Conservation (phyloP, 1,140 invertebrate species). For the Panulirus ornatus region DNA sequence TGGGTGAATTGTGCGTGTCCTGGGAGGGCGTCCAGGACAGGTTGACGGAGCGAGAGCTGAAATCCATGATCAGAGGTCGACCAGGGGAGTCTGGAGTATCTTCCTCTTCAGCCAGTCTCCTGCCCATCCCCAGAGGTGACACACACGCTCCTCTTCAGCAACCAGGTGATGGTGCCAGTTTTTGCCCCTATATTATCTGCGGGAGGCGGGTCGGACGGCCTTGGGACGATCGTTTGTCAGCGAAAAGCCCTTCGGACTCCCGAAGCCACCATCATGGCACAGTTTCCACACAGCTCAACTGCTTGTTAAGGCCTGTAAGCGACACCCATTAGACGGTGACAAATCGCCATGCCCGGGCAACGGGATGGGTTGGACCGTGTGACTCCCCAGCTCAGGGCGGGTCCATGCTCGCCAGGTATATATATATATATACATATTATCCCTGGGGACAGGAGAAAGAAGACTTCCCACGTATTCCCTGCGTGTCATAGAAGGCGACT, state of each 20-base stretch:
- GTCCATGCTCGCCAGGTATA: too few species aligned
- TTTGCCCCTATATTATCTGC: too few species aligned
- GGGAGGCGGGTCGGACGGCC: too few species aligned
- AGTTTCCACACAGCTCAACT: not conserved
- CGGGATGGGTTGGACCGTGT: not conserved
- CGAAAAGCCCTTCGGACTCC: not conserved
- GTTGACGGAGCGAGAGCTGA: slow-evolving; percentile 86
- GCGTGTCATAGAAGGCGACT: too few species aligned
- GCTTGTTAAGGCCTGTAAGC: slow-evolving; percentile 11
- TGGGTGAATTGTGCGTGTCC: slow-evolving; percentile 84
- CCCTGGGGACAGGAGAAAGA: too few species aligned
- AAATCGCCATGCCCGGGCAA: too few species aligned
- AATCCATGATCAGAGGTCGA: slow-evolving; percentile 85
- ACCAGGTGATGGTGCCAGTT: too few species aligned
- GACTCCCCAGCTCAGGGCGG: not conserved
- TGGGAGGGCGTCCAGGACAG: slow-evolving; percentile 87
- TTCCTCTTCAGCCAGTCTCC: too few species aligned
- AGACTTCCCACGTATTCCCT: too few species aligned
- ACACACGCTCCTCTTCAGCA: too few species aligned
- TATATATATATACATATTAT: too few species aligned
- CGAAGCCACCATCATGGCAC: not conserved
- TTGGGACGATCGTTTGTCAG: not conserved
- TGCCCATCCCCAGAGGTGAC: too few species aligned
- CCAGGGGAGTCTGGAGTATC: slow-evolving; percentile 84
- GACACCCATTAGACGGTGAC: not conserved